Evolutionary conservation across 2,113 vertebrate genomes (phyloP).

Genomic region (Semnornis frantzii): DNA sequence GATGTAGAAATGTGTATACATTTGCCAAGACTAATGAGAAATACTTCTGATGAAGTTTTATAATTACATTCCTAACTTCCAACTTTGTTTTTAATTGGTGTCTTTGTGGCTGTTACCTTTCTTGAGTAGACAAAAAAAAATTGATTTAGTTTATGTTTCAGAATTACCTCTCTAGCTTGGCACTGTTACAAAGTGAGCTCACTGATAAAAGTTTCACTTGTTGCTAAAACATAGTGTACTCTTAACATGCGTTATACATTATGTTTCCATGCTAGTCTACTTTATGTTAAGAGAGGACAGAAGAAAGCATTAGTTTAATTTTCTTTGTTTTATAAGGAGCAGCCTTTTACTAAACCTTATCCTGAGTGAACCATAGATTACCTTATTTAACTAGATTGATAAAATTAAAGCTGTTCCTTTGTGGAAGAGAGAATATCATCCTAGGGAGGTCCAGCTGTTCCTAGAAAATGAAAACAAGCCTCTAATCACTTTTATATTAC

Average conservation of each 20-base stretch:
- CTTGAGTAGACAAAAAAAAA: background rate
- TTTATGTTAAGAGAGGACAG: background rate
- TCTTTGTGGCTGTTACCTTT: background rate
- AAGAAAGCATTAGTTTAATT: background rate
- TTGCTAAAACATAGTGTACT: background rate
- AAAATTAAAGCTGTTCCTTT: background rate
- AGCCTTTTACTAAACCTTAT: background rate
- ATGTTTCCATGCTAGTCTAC: background rate
- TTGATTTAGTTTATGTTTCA: background rate
- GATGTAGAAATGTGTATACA: background rate
- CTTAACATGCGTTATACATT: background rate
- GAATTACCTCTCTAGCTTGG: background rate
- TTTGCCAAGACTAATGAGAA: background rate
- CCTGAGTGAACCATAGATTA: background rate
- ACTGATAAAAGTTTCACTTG: background rate
- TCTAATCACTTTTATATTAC: constrained; percentile 9
- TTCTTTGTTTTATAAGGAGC: background rate
- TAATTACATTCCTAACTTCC: background rate
- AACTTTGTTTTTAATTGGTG: background rate
- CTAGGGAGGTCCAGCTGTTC: background rate
- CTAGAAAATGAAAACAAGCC: constrained; percentile 8
- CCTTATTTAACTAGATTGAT: background rate
- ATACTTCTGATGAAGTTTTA: background rate
- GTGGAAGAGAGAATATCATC: background rate
- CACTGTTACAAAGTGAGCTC: background rate